A percentile compares a stretch with the other conserved stretches of the same genome.
Evolutionary conservation across 1,140 invertebrate species (phyloP).

Genomic region (Trichonephila inaurata): DNA sequence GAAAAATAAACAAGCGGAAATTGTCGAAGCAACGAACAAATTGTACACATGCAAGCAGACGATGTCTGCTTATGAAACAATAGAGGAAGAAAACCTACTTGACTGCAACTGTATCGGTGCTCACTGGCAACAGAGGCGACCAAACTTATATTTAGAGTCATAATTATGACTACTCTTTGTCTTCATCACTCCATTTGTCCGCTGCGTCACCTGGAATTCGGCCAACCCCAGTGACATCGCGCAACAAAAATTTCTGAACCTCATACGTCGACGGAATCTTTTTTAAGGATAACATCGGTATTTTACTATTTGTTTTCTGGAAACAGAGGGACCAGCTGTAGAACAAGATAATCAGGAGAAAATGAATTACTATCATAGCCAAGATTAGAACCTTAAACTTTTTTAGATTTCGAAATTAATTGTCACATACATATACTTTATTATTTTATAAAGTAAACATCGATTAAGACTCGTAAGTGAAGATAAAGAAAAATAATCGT

Average conservation of each 20-base stretch:
- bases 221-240: neutral
- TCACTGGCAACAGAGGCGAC: neutral
- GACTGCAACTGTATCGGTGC: neutral
- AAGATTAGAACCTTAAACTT: too few relatives aligned
- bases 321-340: too few relatives aligned
- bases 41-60: neutral
- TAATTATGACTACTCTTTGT: slow-evolving; percentile 33
- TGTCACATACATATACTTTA: too few relatives aligned
- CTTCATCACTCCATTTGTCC: slow-evolving; percentile 25
- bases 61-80: neutral
- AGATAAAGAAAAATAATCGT: too few relatives aligned
- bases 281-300: neutral
- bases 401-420: too few relatives aligned
- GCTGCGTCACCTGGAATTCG: neutral
- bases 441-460: too few relatives aligned
- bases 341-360: too few relatives aligned
- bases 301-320: neutral
- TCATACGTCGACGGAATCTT: neutral
- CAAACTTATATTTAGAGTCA: slow-evolving; percentile 24
- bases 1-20: too few relatives aligned
- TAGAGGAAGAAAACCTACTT: neutral
- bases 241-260: neutral
- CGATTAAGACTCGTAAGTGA: too few relatives aligned
- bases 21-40: too few relatives aligned
- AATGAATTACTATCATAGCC: too few relatives aligned